Evolutionary conservation across 2,888 invertebrate genomes (phyloP).

Genomic region (Drosophila koepferae): DNA sequence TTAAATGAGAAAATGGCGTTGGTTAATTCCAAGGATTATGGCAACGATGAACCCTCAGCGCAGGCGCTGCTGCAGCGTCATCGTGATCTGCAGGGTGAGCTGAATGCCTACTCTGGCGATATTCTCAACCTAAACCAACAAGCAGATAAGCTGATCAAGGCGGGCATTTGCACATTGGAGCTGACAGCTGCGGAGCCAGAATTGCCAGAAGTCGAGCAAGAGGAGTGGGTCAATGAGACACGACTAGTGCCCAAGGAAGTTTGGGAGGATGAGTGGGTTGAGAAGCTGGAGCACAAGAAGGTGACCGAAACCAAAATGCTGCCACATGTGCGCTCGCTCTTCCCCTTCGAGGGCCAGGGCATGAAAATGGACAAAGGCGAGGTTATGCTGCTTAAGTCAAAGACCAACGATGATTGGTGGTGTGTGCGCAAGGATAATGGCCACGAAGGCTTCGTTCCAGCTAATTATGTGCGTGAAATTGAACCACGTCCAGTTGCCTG

Average conservation of each 20-base stretch:
- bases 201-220: conserved; percentile 87
- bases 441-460: conserved; percentile 98
- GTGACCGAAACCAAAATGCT: conserved; percentile 94
- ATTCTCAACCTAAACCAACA: conserved; percentile 92
- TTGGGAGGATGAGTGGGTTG: conserved; percentile 96
- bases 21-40: conserved; percentile 95
- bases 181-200: conserved; percentile 87
- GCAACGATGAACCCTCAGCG: conserved; percentile 96
- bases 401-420: conserved; percentile 99
- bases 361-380: conserved; percentile 97
- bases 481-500: conserved; percentile 94
- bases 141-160: conserved; percentile 90
- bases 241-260: conserved; percentile 95
- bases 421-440: conserved; percentile 97
- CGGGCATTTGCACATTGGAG: conserved; percentile 88
- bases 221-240: conserved; percentile 92
- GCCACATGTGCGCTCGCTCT: conserved; percentile 94
- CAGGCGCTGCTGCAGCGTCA: conserved; percentile 95
- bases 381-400: conserved; percentile 94
- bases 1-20: conserved; percentile 97
- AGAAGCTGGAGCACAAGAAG: conserved; percentile 93
- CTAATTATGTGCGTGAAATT: conserved; percentile 97
- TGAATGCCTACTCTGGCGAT: conserved; percentile 95
- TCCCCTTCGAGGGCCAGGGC: conserved; percentile 96
- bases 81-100: conserved; percentile 93